phyloP scores from a whole-genome alignment of 2,113 vertebrate species.

The Planiliza haematocheilus region DNA sequence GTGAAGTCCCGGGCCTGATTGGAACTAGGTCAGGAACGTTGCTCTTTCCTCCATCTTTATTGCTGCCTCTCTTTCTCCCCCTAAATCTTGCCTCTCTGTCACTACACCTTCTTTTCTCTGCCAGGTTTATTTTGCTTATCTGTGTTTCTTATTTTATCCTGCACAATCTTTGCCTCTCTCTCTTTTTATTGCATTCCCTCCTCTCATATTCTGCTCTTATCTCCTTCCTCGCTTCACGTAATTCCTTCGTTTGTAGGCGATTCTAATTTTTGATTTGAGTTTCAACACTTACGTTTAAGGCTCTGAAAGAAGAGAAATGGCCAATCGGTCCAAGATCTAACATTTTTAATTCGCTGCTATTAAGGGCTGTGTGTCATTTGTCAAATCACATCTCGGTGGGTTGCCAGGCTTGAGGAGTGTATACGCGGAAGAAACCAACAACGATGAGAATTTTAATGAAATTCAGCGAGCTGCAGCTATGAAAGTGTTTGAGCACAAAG shows the following conservation, averaged over 20 bases:
- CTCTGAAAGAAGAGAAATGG: slow-evolving; percentile 2
- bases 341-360: slow-evolving; percentile 20
- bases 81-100: slow-evolving; percentile 41
- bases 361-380: slow-evolving; percentile 8
- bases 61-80: slow-evolving; percentile 12
- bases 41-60: slow-evolving; percentile 6
- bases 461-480: no score
- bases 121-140: slow-evolving; percentile 25
- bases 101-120: slow-evolving; percentile 26
- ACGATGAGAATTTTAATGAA: no score
- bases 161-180: slow-evolving; percentile 11
- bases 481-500: no score
- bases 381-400: slow-evolving; percentile 10
- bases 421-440: no score
- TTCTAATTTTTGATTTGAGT: slow-evolving; percentile 14
- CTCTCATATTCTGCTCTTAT: slow-evolving; percentile 1
- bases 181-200: slow-evolving; percentile 4
- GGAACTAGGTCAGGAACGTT: slow-evolving; percentile 60
- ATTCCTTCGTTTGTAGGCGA: slow-evolving; percentile 12
- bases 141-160: no score
- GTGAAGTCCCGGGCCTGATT: slow-evolving; percentile 25
- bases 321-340: background rate
- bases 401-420: no score
- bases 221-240: background rate
- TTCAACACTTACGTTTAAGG: slow-evolving; percentile 6